phyloP scores from a whole-genome alignment of 2,888 invertebrate species.

The Aphrophora alni region DNA sequence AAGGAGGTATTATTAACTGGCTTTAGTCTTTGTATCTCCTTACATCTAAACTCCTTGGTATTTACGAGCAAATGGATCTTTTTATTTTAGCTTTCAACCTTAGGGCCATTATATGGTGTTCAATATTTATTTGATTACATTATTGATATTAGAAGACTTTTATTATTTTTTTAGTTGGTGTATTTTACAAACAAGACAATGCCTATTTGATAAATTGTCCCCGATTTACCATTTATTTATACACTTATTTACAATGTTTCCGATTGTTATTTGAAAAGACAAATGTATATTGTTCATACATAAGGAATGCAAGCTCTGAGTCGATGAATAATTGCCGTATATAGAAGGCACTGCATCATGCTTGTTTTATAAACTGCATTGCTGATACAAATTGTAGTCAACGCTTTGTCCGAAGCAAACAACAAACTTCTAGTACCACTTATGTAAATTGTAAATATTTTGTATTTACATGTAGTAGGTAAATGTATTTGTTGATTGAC shows the following conservation, averaged over 20 bases:
- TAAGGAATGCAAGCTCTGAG: background rate
- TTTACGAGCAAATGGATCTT: constrained; percentile 4
- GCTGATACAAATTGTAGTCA: background rate
- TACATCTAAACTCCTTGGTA: background rate
- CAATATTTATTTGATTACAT: constrained; percentile 35
- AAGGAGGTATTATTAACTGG: constrained; percentile 29
- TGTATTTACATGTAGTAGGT: too few relatives aligned
- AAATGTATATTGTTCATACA: constrained; percentile 5
- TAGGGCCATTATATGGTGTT: constrained; percentile 18
- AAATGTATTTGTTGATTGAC: too few relatives aligned
- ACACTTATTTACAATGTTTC: background rate
- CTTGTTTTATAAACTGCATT: background rate
- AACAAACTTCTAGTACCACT: too few relatives aligned
- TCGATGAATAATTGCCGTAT: background rate
- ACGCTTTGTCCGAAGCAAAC: background rate
- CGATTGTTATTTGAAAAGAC: background rate
- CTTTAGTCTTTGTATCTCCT: background rate
- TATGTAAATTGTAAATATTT: too few relatives aligned
- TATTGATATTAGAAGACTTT: constrained; percentile 20
- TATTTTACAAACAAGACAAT: constrained; percentile 6
- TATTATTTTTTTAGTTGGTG: background rate
- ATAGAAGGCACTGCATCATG: background rate
- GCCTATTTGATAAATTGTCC: background rate
- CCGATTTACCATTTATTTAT: background rate
- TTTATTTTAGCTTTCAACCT: background rate